Evolutionary conservation across 2,113 vertebrate species (phyloP), one percentile per base, ranked within the genome.

Genomic region (Cebus imitator): DNA sequence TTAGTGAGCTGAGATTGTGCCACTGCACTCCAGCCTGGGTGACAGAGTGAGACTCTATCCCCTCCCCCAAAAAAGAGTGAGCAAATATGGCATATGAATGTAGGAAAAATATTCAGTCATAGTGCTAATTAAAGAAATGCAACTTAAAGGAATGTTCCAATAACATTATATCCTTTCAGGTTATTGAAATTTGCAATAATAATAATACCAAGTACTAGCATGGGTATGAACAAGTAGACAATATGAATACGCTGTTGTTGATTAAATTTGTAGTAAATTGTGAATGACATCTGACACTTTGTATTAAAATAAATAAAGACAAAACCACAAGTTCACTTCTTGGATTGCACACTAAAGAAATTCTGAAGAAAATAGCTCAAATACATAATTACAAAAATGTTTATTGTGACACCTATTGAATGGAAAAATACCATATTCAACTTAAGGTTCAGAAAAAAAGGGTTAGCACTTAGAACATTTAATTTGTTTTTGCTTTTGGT

Each of bases 181-280:
- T 84, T 58, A 89, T 21, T 45, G 58, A 72, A 85, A 55, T 72
- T 73, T 9, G n/a, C 32, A 37, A 14, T 23, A 72, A 30, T 88
- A 90, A 32, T 55, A 61, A 75, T 90, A 27, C 4, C 4, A 85
- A 66, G 3, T 90, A 68, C 23, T 83, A 70, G 2, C 8, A 27
- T 35, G n/a, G 4, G 3, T 40, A 2, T 64, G 37, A 79, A 78
- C 58, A 76, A n/a, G 8, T 61, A 52, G 8, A 21, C 48, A 61
- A n/a, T 83, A 61, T n/a, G 55, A 73, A 52, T 75, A 87, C 3
- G 61, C 16, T 48, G 5, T 2, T 40, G 11, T 40, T 73, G 27
- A 86, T 86, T 87, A 91, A 73, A 70, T 94, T 70, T 87, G 48
- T 72, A 66, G 32, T 68, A 4, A 91, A 87, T 91, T 86, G 25